Percentiles rank a stretch among this genome's conserved stretches.
Conservation (phyloP, 2,888 invertebrate species). For the Eupithecia subumbrata region DNA sequence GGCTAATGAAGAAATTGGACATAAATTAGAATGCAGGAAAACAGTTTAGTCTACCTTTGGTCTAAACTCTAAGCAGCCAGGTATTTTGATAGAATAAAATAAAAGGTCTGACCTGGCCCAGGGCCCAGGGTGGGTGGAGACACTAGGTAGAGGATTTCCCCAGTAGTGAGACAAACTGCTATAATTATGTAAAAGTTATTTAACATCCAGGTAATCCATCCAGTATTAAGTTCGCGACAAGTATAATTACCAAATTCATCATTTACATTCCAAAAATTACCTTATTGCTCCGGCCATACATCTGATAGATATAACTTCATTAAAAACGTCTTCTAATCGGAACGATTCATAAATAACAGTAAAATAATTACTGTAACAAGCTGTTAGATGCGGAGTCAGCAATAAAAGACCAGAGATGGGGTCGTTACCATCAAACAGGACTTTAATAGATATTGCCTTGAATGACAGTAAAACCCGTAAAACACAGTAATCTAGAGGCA, state of each 20-base stretch:
- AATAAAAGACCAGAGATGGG: slow-evolving; percentile 12
- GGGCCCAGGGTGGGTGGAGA: background rate
- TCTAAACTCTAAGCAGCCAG: background rate
- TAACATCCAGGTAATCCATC: too few relatives aligned
- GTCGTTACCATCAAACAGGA: slow-evolving; percentile 6
- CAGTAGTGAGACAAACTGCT: background rate
- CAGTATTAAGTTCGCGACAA: background rate
- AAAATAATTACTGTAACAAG: slow-evolving; percentile 1
- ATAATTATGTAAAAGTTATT: background rate
- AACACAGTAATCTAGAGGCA: background rate
- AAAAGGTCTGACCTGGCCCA: background rate
- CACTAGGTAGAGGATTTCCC: background rate
- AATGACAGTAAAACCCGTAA: slow-evolving; percentile 10
- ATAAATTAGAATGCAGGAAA: background rate
- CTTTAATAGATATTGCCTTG: slow-evolving; percentile 1
- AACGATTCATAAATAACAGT: background rate
- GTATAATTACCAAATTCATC: background rate
- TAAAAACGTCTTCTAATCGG: background rate
- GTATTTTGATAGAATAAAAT: too few relatives aligned
- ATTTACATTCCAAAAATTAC: background rate
- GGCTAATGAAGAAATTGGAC: too few relatives aligned
- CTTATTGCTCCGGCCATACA: background rate
- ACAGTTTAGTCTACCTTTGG: background rate
- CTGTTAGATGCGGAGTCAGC: slow-evolving; percentile 5
- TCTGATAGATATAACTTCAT: background rate